Evolutionary conservation across 1,140 invertebrate genomes (phyloP).

Genomic region (Dreissena polymorpha): DNA sequence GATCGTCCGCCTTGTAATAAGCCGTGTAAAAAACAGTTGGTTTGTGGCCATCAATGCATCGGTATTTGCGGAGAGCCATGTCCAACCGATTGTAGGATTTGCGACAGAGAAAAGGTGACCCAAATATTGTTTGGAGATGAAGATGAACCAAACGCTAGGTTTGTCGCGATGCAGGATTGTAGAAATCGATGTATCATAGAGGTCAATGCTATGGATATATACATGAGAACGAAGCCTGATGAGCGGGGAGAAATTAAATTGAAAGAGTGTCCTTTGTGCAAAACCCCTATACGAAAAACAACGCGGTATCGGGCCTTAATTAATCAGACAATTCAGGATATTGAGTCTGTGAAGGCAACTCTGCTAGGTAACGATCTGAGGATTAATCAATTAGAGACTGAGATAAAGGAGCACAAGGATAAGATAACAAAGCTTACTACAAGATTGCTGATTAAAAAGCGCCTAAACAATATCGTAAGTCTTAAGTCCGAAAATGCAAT

Average conservation of each 20-base stretch:
- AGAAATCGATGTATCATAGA: constrained; percentile 64
- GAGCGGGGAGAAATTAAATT: constrained; percentile 79
- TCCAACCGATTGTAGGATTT: constrained; percentile 73
- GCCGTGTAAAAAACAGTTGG: constrained; percentile 63
- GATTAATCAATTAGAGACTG: not conserved
- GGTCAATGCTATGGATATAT: constrained; percentile 73
- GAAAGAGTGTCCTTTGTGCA: constrained; percentile 84
- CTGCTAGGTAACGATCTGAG: constrained; percentile 61
- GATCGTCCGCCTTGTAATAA: constrained; percentile 61
- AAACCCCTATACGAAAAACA: constrained; percentile 83
- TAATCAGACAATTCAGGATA: constrained; percentile 81
- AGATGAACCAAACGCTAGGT: constrained; percentile 73
- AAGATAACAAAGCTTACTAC: not conserved
- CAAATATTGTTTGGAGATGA: constrained; percentile 82
- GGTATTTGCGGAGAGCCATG: constrained; percentile 84
- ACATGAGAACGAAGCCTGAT: constrained; percentile 78
- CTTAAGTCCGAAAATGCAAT: constrained; percentile 32
- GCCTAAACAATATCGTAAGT: not conserved
- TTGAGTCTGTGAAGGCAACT: constrained; percentile 82
- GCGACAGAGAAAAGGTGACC: constrained; percentile 79
- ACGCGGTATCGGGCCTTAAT: constrained; percentile 83
- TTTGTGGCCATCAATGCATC: constrained; percentile 85
- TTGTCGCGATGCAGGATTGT: constrained; percentile 68
- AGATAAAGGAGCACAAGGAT: constrained; percentile 22
- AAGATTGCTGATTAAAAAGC: not conserved